These are phyloP conservation scores for Clarias laeviceps DNA, from an alignment of 2,797 vertebrate genomes.

Conservation along the genomic window DNA sequence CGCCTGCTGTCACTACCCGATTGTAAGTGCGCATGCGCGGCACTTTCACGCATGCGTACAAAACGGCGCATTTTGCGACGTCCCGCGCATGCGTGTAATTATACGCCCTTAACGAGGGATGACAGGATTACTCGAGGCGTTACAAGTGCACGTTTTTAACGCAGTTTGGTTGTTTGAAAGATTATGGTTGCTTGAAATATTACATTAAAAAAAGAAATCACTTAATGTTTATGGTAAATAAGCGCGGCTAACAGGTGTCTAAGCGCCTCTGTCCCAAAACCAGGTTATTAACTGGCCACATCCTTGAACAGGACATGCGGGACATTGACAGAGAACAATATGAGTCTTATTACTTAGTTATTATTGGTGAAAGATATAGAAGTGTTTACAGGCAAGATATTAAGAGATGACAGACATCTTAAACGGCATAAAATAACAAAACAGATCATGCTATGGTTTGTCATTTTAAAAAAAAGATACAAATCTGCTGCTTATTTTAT, in stretches of 20 bases:
- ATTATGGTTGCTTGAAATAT: too few species aligned
- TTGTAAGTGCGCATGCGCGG: background rate
- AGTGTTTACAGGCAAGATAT: background rate
- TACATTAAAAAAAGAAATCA: too few species aligned
- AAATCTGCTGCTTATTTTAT: background rate
- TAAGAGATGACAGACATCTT: background rate
- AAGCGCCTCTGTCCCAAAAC: too few species aligned
- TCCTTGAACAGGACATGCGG: background rate
- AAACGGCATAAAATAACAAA: background rate
- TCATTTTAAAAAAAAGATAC: too few species aligned
- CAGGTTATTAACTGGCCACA: background rate
- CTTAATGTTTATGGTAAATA: too few species aligned
- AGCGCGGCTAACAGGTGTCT: too few species aligned
- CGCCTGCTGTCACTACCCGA: slow-evolving; percentile 33
- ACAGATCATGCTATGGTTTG: background rate
- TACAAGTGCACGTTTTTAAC: too few species aligned
- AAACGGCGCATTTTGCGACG: background rate
- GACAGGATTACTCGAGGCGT: background rate
- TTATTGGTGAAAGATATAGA: background rate
- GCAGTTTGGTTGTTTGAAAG: too few species aligned
- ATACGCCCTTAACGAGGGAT: background rate
- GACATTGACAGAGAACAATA: background rate
- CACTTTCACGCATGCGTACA: background rate
- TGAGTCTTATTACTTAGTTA: background rate
- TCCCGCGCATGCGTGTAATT: background rate